A percentile compares a stretch with the other conserved stretches of the same genome.
phyloP scores from a whole-genome alignment of 1,140 invertebrate genomes.

The Ganaspis sp. region DNA sequence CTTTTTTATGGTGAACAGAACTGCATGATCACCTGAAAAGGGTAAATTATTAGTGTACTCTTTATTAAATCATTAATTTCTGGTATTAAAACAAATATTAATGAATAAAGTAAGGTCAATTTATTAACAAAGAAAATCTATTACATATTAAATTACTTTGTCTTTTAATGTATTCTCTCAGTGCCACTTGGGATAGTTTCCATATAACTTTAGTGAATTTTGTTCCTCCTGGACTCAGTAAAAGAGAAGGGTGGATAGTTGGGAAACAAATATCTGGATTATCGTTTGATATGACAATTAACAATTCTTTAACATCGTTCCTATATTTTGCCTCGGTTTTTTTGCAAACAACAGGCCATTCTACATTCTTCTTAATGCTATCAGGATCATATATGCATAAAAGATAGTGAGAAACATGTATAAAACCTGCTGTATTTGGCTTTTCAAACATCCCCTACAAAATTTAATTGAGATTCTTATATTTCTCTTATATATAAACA shows the following conservation, averaged over 20 bases:
- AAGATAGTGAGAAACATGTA: slow-evolving; percentile 74
- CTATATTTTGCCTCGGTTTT: slow-evolving; percentile 74
- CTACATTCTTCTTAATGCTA: slow-evolving; percentile 70
- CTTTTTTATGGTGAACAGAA: slow-evolving; percentile 49
- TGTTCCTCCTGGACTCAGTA: slow-evolving; percentile 61
- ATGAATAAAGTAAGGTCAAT: too few species aligned
- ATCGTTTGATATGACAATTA: slow-evolving; percentile 58
- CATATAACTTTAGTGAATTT: slow-evolving; percentile 66
- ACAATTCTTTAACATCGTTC: slow-evolving; percentile 62
- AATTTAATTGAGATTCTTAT: slow-evolving; percentile 32
- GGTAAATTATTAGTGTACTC: slow-evolving; percentile 24
- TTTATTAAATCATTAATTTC: slow-evolving; percentile 32
- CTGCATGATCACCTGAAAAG: slow-evolving; percentile 35
- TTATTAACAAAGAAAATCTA: too few species aligned
- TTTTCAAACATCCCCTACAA: slow-evolving; percentile 76
- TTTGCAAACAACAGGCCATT: slow-evolving; percentile 76
- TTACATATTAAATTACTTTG: slow-evolving; percentile 35
- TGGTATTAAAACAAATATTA: too few species aligned
- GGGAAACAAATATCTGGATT: slow-evolving; percentile 64
- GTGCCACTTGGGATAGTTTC: slow-evolving; percentile 62
- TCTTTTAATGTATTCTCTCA: slow-evolving; percentile 53
- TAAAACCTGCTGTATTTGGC: slow-evolving; percentile 74
- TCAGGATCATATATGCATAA: slow-evolving; percentile 71
- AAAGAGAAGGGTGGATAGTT: slow-evolving; percentile 59
- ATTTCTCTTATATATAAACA: slow-evolving; percentile 20